Conservation (phyloP, 2,113 vertebrate genomes). For the Papio anubis region DNA sequence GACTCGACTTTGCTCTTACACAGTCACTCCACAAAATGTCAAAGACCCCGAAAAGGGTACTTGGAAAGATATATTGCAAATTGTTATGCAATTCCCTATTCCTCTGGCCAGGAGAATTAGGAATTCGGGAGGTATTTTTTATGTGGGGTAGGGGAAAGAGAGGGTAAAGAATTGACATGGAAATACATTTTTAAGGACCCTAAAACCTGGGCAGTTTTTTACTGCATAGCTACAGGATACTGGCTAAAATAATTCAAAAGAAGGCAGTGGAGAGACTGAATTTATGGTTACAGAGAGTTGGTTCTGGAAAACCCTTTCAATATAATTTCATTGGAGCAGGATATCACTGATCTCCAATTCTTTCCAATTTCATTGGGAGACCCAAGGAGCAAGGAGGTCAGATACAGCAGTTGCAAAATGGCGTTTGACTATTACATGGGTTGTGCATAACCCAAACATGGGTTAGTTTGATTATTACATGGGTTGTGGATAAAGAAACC, state of each 20-base stretch:
- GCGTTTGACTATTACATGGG: background rate
- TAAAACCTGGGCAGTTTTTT: constrained; percentile 67
- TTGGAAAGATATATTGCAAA: constrained; percentile 74
- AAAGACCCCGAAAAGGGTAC: constrained; percentile 61
- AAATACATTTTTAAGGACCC: constrained; percentile 71
- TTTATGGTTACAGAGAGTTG: background rate
- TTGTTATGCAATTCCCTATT: constrained; percentile 71
- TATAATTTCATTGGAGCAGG: background rate
- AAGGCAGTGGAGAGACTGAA: constrained; percentile 26
- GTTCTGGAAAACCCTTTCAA: constrained; percentile 18
- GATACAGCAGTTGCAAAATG: background rate
- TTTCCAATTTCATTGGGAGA: background rate
- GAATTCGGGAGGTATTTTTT: constrained; percentile 65
- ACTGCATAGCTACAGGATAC: constrained; percentile 52
- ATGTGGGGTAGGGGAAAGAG: constrained; percentile 59
- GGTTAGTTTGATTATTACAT: background rate
- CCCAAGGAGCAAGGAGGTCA: background rate
- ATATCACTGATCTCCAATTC: background rate
- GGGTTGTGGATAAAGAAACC: background rate
- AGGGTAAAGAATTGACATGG: constrained; percentile 59
- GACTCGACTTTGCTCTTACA: constrained; percentile 40
- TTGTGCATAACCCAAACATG: background rate
- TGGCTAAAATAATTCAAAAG: constrained; percentile 64
- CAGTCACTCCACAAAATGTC: constrained; percentile 43
- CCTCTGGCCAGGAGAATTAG: constrained; percentile 61